Evolutionary conservation across 2,113 vertebrate genomes (phyloP), one percentile per base, ranked within the genome.

Genomic region (Calidris pygmaea): DNA sequence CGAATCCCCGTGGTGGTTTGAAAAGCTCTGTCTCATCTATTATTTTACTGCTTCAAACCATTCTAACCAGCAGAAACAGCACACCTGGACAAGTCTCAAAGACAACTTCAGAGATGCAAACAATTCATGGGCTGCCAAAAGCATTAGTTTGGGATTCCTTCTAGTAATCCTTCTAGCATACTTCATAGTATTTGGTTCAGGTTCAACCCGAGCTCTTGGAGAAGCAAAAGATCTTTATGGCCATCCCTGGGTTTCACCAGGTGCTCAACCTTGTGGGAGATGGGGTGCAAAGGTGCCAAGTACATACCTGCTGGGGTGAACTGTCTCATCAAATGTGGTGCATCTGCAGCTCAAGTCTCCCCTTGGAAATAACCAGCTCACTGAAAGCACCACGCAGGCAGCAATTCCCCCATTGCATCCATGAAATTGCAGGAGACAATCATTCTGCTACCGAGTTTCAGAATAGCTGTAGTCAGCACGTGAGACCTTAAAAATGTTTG

Each of bases 1-100:
- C 53, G 70, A 5, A 70, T 15, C 22, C 22, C 48, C 1, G 0
- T 19, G 37, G 37, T 75, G 50, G 30, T 72, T 87, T 60, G 65
- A 32, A 83, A 71, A 60, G 27, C 56, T 53, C 1, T 1, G 50
- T 27, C 0, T 0, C 16, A 23, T 15, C 56, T 39, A 1, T 12
- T 37, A 9, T 23, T 26, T 55, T 37, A 11, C 17, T 37, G 12
- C 52, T 62, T 60, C 35, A 39, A 34, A 60, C 19, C 16, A 18
- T 41, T n/a, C 9, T 26, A 50, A 27, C 12, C 63, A 76, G 23
- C n/a, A 71, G 68, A 17, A 60, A 6, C 39, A 4, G n/a, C 3
- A 10, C 12, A 5, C 6, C 0, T 5, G 34, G 65, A 32, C 7
- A 6, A 67, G 60, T 8, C 47, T 19, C 41, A 19, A 4, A 37